Base-by-base conservation (phyloP, 1,140 invertebrate genomes). In the Drosophila miranda region DNA sequence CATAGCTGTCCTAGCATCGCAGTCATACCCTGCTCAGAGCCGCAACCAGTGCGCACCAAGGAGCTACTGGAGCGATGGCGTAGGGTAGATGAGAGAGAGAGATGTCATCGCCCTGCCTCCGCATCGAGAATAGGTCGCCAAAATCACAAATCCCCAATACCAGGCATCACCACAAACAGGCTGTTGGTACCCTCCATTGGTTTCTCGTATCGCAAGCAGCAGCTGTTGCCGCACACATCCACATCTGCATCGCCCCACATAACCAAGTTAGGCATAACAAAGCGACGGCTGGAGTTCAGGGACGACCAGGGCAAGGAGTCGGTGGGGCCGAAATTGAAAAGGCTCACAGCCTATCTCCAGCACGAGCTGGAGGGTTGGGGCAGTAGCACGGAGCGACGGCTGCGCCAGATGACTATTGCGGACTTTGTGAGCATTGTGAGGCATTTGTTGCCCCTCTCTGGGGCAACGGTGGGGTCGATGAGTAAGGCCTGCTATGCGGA, bases 351-450 rank as follows among this genome's bases (percentile, higher is more conserved):
- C 16, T 45, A 42, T 9, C 16, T 63, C 3, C n/a, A 48, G 38
- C 44, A 56, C 4, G 14, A 16, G 26, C 30, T 49, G 42, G 11
- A 13, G 8, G 53, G 55, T 6, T 75, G 72, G 46, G 38, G 30
- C 11, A 21, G 9, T 34, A 64, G 62, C 1, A 11, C 44, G 0
- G 49, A 60, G 3, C 30, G 11, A 7, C 71, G 72, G 21, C 6
- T 82, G 5, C 46, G 49, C 6, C 45, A 55, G 23, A 16, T 75
- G 16, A 58, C 28, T 3, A 50, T 75, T 26, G 28, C 57, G 11
- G 79, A 83, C 46, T 64, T 83, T 53, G 42, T 83, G 7, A 70
- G 23, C 19, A 56, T 74, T 21, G 11, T 64, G 2, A 43, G 45
- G 11, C 63, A 56, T 58, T 26, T 78, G 26, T 14, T 82, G 14